Evolutionary conservation across 2,113 vertebrate species (phyloP).

Genomic region (Channa argus): DNA sequence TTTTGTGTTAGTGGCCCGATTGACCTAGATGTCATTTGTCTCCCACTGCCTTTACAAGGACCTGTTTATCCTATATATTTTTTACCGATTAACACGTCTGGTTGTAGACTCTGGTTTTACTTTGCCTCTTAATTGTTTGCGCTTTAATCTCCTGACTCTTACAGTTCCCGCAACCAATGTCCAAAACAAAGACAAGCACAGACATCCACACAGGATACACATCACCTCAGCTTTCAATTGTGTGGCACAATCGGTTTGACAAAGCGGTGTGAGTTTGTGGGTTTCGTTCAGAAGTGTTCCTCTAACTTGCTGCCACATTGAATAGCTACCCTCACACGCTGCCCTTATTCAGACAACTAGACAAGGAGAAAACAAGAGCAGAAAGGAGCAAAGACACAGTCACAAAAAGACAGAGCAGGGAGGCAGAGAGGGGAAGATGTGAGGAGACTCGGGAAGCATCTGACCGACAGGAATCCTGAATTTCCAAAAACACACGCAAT

Average conservation of each 20-base stretch:
- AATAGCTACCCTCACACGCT: slow-evolving; percentile 35
- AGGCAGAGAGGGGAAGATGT: slow-evolving; percentile 47
- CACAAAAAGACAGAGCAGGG: slow-evolving; percentile 27
- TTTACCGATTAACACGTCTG: background rate
- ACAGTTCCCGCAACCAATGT: background rate
- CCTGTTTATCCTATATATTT: background rate
- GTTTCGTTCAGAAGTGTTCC: slow-evolving; percentile 27
- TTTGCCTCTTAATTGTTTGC: background rate
- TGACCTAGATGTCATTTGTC: slow-evolving; percentile 24
- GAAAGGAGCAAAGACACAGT: slow-evolving; percentile 16
- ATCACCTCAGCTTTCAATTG: slow-evolving; percentile 5
- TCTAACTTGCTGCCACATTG: slow-evolving; percentile 54
- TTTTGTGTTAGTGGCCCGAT: slow-evolving; percentile 8
- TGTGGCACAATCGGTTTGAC: slow-evolving; percentile 13
- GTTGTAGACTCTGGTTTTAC: background rate
- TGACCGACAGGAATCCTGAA: slow-evolving; percentile 52
- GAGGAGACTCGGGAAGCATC: slow-evolving; percentile 48
- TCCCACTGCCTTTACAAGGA: background rate
- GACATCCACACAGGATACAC: slow-evolving; percentile 2
- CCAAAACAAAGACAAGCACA: background rate
- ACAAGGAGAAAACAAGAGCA: slow-evolving; percentile 21
- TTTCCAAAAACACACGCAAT: slow-evolving; percentile 44
- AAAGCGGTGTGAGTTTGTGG: slow-evolving; percentile 5
- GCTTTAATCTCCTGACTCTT: background rate
- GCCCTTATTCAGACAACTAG: slow-evolving; percentile 18